Conservation (phyloP, 2,888 invertebrate genomes). For the Pristionchus fissidentatus region DNA sequence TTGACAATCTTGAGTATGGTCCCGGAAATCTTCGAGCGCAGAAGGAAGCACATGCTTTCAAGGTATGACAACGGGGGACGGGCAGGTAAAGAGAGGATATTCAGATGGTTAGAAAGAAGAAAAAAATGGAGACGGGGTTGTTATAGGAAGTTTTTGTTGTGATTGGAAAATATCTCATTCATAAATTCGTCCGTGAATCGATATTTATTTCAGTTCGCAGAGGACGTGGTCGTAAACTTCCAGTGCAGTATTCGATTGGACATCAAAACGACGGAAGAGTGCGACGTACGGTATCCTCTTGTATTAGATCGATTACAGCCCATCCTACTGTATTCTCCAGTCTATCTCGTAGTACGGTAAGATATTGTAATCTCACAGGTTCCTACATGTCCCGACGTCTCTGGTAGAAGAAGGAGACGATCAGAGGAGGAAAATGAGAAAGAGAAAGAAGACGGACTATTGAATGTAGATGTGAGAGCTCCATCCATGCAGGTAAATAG, state of each 20-base stretch:
- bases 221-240: conserved; percentile 73
- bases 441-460: neutral
- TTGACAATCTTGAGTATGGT: conserved; percentile 72
- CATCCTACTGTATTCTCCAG: too few species aligned
- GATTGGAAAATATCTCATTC: too few species aligned
- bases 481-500: neutral
- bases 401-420: conserved; percentile 3
- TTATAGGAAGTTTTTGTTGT: too few species aligned
- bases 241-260: conserved; percentile 73
- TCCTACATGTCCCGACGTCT: conserved; percentile 5
- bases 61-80: conserved; percentile 44
- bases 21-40: conserved; percentile 67
- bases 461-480: conserved; percentile 8
- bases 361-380: neutral
- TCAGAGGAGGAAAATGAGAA: neutral
- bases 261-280: conserved; percentile 68
- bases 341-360: too few species aligned
- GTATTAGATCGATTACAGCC: too few species aligned
- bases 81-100: neutral
- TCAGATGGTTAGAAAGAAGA: too few species aligned
- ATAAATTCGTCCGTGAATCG: too few species aligned
- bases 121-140: too few species aligned
- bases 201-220: conserved; percentile 61
- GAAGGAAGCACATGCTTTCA: conserved; percentile 75
- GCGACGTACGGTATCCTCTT: conserved; percentile 57